Percentiles rank a stretch among this genome's conserved stretches.
phyloP scores from a whole-genome alignment of 2,113 vertebrate genomes.

The Actenoides lindsayi region DNA sequence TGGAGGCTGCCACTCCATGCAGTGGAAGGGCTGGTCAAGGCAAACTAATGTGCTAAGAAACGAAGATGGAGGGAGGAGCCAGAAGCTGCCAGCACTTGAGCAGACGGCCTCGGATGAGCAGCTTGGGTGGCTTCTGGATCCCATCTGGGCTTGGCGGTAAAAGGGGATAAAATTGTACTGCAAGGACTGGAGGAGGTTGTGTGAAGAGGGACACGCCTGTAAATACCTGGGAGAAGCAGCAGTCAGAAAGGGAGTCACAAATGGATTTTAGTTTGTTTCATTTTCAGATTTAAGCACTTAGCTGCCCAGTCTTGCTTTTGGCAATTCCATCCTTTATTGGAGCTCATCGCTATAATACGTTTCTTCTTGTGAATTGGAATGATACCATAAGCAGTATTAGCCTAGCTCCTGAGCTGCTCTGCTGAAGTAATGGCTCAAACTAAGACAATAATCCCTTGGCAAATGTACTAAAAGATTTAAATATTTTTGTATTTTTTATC shows the following conservation, averaged over 20 bases:
- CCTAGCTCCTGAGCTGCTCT: neutral
- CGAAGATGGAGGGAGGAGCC: neutral
- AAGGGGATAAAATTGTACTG: neutral
- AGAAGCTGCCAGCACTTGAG: neutral
- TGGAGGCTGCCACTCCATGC: rapidly evolving
- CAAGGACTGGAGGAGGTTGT: neutral
- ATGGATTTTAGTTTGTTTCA: neutral
- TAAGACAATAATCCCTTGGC: neutral
- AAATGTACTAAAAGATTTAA: neutral
- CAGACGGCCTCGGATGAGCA: neutral
- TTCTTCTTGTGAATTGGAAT: neutral
- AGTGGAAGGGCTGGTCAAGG: neutral
- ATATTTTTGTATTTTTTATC: neutral
- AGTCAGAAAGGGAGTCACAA: neutral
- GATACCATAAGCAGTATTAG: neutral
- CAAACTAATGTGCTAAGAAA: neutral
- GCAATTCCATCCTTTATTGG: neutral
- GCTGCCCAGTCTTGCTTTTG: neutral
- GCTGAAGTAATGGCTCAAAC: neutral
- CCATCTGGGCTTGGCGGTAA: neutral
- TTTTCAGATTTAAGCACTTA: neutral
- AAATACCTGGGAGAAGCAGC: neutral
- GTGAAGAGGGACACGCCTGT: neutral
- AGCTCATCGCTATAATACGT: neutral
- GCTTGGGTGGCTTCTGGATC: neutral